Percentiles rank a stretch among this genome's conserved stretches.
phyloP scores from a whole-genome alignment of 2,113 vertebrate genomes.

The Todiramphus saurophagus region DNA sequence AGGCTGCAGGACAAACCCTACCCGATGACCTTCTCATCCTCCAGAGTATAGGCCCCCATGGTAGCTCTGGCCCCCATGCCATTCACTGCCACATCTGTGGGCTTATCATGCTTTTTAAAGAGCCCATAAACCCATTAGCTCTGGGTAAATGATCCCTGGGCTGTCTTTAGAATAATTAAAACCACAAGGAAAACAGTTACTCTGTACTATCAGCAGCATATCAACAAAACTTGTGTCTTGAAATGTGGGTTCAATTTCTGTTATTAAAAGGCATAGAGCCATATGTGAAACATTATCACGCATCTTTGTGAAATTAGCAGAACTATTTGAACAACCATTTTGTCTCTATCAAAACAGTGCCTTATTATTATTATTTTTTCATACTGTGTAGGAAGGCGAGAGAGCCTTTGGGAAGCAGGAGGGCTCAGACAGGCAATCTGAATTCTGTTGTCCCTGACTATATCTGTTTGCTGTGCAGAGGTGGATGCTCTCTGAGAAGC shows the following conservation, averaged over 20 bases:
- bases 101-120: slow-evolving; percentile 69
- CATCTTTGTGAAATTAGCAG: slow-evolving; percentile 82
- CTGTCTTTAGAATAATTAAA: slow-evolving; percentile 83
- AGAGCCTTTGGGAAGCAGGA: neutral
- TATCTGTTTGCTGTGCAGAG: neutral
- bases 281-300: slow-evolving; percentile 79
- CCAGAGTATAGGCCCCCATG: neutral
- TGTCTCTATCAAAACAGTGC: slow-evolving; percentile 73
- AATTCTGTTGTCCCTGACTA: neutral
- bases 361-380: slow-evolving; percentile 45
- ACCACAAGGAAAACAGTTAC: slow-evolving; percentile 78
- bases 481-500: neutral
- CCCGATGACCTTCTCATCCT: slow-evolving; percentile 5
- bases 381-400: slow-evolving; percentile 51
- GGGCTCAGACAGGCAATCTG: neutral
- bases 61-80: slow-evolving; percentile 64
- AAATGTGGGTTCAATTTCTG: slow-evolving; percentile 83
- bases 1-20: slow-evolving; percentile 32
- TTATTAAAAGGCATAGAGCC: slow-evolving; percentile 78
- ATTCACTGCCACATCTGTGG: slow-evolving; percentile 66
- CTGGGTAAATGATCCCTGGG: slow-evolving; percentile 77
- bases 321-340: slow-evolving; percentile 80
- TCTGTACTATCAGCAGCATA: slow-evolving; percentile 76
- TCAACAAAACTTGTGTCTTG: slow-evolving; percentile 77
- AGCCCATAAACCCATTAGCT: slow-evolving; percentile 66